Percentiles rank a stretch among this genome's conserved stretches.
Evolutionary conservation across 2,113 vertebrate genomes (phyloP).

Genomic region (Nettapus auritus): DNA sequence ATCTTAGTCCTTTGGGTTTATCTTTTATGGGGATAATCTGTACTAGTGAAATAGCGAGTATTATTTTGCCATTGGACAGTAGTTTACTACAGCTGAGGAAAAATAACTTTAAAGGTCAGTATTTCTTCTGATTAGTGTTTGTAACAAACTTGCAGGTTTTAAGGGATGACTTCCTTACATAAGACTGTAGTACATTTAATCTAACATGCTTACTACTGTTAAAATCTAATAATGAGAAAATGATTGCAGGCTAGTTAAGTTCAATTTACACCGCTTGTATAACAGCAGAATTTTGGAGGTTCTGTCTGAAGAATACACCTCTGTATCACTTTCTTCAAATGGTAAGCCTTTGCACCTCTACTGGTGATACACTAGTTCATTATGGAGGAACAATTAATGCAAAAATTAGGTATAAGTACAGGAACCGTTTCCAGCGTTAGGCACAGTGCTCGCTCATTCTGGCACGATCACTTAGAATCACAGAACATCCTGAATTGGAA

Average conservation of each 20-base stretch:
- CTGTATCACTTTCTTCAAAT: background rate
- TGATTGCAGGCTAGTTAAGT: background rate
- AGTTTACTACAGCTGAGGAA: background rate
- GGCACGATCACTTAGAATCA: background rate
- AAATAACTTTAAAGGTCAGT: background rate
- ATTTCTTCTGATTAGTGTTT: background rate
- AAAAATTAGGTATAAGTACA: background rate
- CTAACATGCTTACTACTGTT: background rate
- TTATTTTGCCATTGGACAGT: background rate
- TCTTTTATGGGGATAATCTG: constrained; percentile 25
- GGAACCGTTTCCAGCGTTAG: background rate
- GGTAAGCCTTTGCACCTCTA: background rate
- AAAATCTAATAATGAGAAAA: background rate
- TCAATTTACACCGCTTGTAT: background rate
- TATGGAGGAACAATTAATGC: background rate
- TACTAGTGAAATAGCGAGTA: background rate
- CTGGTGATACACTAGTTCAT: background rate
- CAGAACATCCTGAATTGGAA: too few species aligned
- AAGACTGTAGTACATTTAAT: background rate
- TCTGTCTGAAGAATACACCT: background rate
- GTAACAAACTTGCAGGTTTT: background rate
- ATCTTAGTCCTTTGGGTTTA: background rate
- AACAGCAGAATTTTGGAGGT: background rate
- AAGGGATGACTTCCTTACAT: background rate
- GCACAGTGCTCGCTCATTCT: background rate